Evolutionary conservation across 2,888 invertebrate genomes (phyloP), one percentile per base, ranked within the genome.

Genomic region (Dasysyrphus albostriatus): DNA sequence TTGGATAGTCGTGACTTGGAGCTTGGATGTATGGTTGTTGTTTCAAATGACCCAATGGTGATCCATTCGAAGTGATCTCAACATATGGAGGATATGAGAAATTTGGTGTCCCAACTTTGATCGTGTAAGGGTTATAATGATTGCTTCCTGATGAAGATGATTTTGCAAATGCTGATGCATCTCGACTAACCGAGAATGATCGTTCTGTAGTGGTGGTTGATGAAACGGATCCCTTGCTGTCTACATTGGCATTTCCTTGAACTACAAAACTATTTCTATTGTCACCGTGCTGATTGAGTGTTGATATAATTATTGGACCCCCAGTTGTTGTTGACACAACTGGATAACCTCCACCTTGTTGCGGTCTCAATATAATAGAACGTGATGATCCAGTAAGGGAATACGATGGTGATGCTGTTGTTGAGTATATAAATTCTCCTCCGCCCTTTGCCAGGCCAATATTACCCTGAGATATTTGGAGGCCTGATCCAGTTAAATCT

Each of bases 61-160:
- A 79, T 29, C 88, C 90, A 70, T 88, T 88, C 32, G 88, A 90
- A 72, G 80, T 89, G 44, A 89, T 89, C 34, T 91, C 90, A 59
- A 90, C 90, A 80, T 85, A 54, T 70, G 89, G 82, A 54, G 90
- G 88, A 63, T 90, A 90, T 1, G 89, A 89, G 73, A 89, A 89
- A 58, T 90, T 89, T 8, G 90, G 89, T 78, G 91, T 89, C 32
- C 91, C 91, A 6, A 91, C 89, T 9, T 89, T 75, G 3, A 91
- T 88, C 89, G 90, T 90, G n/a, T 90, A 90, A 6, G 92, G 90
- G 0, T 90, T 82, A 0, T 89, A 59, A 16, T 90, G 88, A 39
- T 90, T 90, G n/a, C 88, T 78, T 59, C 75, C 42, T 42, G 42
- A 42, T 42, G 42, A 42, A 5, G 44, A 44, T n/a, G n/a, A 7